Conservation (phyloP, 2,888 invertebrate species). For the Nomada fabriciana region DNA sequence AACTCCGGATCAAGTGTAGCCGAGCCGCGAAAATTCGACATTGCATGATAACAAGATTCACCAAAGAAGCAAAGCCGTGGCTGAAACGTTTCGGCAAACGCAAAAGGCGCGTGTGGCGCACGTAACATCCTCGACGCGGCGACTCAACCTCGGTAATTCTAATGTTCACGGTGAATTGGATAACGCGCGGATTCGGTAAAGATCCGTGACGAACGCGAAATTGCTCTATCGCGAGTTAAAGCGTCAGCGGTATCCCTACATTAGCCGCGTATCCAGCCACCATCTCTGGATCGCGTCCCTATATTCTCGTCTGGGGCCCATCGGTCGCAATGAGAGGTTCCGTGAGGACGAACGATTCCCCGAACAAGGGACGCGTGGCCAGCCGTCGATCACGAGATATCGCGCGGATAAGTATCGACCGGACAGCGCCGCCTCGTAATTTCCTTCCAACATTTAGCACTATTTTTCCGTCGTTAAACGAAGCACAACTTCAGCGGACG, state of each 20-base stretch:
- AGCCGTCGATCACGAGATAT: slow-evolving; percentile 66
- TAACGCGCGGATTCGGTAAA: slow-evolving; percentile 46
- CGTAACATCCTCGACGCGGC: background rate
- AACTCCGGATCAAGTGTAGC: too few species aligned
- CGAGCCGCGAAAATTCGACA: background rate
- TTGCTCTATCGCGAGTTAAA: slow-evolving; percentile 60
- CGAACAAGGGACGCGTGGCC: slow-evolving; percentile 64
- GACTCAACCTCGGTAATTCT: slow-evolving; percentile 44
- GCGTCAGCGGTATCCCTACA: slow-evolving; percentile 57
- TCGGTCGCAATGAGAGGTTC: slow-evolving; percentile 55
- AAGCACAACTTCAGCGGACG: slow-evolving; percentile 42
- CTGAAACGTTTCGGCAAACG: background rate
- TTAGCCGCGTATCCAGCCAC: slow-evolving; percentile 54
- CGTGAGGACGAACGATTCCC: slow-evolving; percentile 32
- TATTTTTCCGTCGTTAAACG: slow-evolving; percentile 62
- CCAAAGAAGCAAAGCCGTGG: background rate
- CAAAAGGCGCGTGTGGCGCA: slow-evolving; percentile 8
- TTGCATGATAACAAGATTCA: background rate
- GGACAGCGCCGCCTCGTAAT: slow-evolving; percentile 69
- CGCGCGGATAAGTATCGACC: slow-evolving; percentile 66
- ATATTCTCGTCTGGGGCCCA: slow-evolving; percentile 41
- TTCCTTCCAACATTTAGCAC: slow-evolving; percentile 72
- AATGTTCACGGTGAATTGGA: slow-evolving; percentile 48
- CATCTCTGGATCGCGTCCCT: slow-evolving; percentile 47
- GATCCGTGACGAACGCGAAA: slow-evolving; percentile 61